Base-by-base conservation (phyloP, 1,140 invertebrate species). In the Papilio dardanus region DNA sequence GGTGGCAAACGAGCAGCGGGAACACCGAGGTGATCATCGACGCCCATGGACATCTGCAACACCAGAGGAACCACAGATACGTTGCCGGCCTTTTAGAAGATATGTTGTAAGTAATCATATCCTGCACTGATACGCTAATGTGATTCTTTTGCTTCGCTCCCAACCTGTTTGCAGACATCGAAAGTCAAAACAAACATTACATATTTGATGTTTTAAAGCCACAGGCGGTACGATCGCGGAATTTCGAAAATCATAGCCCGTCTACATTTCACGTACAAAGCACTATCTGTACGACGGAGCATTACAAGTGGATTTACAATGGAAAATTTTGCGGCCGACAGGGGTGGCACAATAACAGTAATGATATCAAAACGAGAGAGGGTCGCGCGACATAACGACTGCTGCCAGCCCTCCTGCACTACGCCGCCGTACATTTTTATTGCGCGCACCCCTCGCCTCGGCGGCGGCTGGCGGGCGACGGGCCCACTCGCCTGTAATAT, bases 401-500 rank as follows among this genome's bases (percentile, higher is more conserved):
- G 58, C 76, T 21, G 65, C 69, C 74, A 76, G 74, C 68, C 66
- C 76, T 54, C 71, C 71, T 74, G 50, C 76, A 14, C 66, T 77
- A 75, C 71, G 78, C 65, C 82, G 68, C 76, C 80, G 81, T 89
- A 86, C 82, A 85, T 83, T 89, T 91, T 90, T 90, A 92, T 88
- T 87, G 81, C 83, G 71, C 77, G 80, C 87, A 86, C 87, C 86
- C 87, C 87, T 86, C 86, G 81, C 76, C 79, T 81, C 0, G 50
- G 7, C 24, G 54, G 7, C 54, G 54, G 24, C 8, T 14, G 54
- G 12, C 24, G 54, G 76, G 77, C 81, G 62, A 68, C 82, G 82
- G 77, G 82, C 87, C 84, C 87, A 88, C 88, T 90, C 88, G 77
- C 85, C 87, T 84, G 80, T 87, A 89, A 89, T 88, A 90, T 88